phyloP scores from a whole-genome alignment of 2,113 vertebrate genomes.

The Coturnix japonica region DNA sequence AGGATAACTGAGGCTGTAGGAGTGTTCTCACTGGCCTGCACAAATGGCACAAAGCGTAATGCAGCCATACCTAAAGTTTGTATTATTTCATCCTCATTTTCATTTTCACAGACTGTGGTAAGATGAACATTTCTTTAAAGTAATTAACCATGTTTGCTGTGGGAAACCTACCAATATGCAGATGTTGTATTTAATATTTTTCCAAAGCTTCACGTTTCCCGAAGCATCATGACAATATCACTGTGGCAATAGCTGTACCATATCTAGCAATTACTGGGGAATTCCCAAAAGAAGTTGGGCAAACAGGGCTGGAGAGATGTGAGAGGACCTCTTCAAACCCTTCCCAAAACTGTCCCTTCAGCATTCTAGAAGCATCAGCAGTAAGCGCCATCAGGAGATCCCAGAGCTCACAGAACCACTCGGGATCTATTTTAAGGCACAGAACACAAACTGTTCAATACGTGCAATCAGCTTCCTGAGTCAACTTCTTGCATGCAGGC shows the following conservation, averaged over 20 bases:
- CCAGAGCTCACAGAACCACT: not conserved
- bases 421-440: not conserved
- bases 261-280: not conserved
- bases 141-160: not conserved
- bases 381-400: not conserved
- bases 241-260: not conserved
- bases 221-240: not conserved
- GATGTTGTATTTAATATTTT: not conserved
- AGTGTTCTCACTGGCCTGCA: not conserved
- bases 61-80: not conserved
- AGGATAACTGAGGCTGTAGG: not conserved
- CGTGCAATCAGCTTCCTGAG: not conserved
- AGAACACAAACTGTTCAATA: not conserved
- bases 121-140: not conserved
- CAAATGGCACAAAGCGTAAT: not conserved
- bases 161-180: not conserved
- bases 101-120: not conserved
- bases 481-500: not conserved
- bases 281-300: not conserved
- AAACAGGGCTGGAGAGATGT: conserved; percentile 8
- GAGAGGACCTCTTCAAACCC: not conserved
- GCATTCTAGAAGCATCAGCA: not conserved
- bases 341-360: not conserved
- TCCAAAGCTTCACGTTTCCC: not conserved
- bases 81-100: not conserved